A percentile compares a stretch with the other conserved stretches of the same genome.
These are phyloP conservation scores for Drymodes brunneopygia DNA, from an alignment of 2,113 vertebrate species.

Conservation along the genomic window DNA sequence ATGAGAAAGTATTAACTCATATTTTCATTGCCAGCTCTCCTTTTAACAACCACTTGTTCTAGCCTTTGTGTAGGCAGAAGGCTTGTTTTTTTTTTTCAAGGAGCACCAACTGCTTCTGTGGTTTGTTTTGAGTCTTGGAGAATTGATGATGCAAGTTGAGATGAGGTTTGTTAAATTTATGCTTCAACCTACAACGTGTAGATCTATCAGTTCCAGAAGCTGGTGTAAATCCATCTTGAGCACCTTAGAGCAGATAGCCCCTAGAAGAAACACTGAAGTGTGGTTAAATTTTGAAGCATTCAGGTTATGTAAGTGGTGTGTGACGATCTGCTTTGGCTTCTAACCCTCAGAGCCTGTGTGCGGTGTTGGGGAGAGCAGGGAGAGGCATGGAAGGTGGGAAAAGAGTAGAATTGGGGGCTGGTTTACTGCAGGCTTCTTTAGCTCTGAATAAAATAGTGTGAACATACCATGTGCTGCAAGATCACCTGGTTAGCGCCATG, in stretches of 20 bases:
- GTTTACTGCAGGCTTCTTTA: background rate
- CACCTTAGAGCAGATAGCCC: background rate
- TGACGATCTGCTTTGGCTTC: background rate
- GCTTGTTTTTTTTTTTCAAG: background rate
- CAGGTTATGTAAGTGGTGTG: background rate
- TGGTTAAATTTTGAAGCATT: background rate
- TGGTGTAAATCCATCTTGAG: background rate
- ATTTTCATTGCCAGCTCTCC: background rate
- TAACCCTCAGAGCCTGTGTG: background rate
- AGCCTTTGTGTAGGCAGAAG: background rate
- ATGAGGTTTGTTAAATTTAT: background rate
- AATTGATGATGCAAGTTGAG: background rate
- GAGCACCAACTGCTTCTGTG: background rate
- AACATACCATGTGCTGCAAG: background rate
- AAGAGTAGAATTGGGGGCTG: background rate
- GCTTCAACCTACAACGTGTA: background rate
- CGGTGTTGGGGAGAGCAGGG: background rate
- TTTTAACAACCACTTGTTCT: background rate
- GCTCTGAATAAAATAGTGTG: background rate
- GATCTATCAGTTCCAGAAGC: background rate
- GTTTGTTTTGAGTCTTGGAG: background rate
- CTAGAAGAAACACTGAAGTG: background rate
- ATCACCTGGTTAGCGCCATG: background rate
- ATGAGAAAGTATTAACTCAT: background rate
- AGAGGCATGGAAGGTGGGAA: background rate